Evolutionary conservation across 1,140 invertebrate species (phyloP).

Genomic region (Laupala kohalensis): DNA sequence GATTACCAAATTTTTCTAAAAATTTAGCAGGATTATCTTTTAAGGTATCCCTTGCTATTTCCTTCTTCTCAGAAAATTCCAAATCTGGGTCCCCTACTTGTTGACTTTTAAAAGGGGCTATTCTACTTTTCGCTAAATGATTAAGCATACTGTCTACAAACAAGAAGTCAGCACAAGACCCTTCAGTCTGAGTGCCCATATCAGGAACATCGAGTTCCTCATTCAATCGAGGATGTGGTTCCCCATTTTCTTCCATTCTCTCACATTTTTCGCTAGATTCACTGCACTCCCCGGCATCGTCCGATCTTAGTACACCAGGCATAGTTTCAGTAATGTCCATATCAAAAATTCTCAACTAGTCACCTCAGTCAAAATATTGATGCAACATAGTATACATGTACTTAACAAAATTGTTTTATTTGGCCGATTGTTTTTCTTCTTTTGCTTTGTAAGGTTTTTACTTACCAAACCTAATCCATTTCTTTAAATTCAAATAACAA

Average conservation of each 20-base stretch:
- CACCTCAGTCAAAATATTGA: too few relatives aligned
- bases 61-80: conserved; percentile 47
- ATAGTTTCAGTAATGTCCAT: background rate
- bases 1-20: conserved; percentile 60
- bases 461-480: too few relatives aligned
- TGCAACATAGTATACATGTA: too few relatives aligned
- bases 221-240: background rate
- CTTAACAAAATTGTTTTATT: too few relatives aligned
- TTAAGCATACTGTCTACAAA: conserved; percentile 3
- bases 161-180: background rate
- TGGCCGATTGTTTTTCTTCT: too few relatives aligned
- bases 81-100: conserved; percentile 64
- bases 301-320: background rate
- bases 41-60: conserved; percentile 51
- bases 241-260: background rate
- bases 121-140: conserved; percentile 5
- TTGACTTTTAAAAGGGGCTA: conserved; percentile 53
- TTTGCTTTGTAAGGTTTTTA: too few relatives aligned
- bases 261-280: background rate
- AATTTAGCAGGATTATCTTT: conserved; percentile 51
- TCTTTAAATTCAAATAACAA: too few relatives aligned
- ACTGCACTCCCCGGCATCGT: background rate
- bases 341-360: too few relatives aligned
- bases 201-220: background rate
- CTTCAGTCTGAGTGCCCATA: background rate